Evolutionary conservation across 92 coral and sea anemone genomes (phyloP), one percentile per base, ranked within the genome.

Genomic region (Ricordea florida): DNA sequence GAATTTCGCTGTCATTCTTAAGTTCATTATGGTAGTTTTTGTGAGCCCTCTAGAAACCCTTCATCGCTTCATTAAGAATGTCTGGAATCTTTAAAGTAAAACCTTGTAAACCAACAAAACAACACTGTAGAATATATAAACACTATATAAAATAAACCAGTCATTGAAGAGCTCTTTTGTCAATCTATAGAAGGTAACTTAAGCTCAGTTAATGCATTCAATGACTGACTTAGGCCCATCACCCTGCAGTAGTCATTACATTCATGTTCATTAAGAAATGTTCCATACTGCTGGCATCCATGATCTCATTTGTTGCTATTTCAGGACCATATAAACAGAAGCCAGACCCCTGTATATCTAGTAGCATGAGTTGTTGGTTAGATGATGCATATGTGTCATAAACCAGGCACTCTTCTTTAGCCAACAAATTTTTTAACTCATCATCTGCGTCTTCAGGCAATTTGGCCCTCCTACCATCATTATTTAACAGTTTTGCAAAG

Each of bases 391-490:
- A 72, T 27, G 67, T 79, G 77, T 85, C 44, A 42, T 85, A 86
- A 10, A 85, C 82, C 60, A 85, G 67, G 26, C 90, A 85, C 63
- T 79, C 64, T 32, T 85, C 90, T 65, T 85, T 85, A 10, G 36
- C 62, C 23, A 51, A 72, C 74, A 83, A 33, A 15, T 78, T 29
- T 53, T 62, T 64, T 15, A 58, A 41, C 20, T 53, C 85, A 53
- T 50, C 56, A 72, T 62, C 82, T 29, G 81, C 60, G 34, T 72
- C 78, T 20, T 62, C 82, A 20, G 86, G 62, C 16, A 46, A 37
- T 43, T 63, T 17, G 77, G 67, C 50, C 42, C 41, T 43, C 47
- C 25, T 63, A 27, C 90, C 86, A 85, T 85, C 51, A 51, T 85
- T 79, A 44, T 85, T 85, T 57, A 79, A 64, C 24, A 62, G 10